Evolutionary conservation across 2,888 invertebrate genomes (phyloP).

Genomic region (Lasioglossum lativentre): DNA sequence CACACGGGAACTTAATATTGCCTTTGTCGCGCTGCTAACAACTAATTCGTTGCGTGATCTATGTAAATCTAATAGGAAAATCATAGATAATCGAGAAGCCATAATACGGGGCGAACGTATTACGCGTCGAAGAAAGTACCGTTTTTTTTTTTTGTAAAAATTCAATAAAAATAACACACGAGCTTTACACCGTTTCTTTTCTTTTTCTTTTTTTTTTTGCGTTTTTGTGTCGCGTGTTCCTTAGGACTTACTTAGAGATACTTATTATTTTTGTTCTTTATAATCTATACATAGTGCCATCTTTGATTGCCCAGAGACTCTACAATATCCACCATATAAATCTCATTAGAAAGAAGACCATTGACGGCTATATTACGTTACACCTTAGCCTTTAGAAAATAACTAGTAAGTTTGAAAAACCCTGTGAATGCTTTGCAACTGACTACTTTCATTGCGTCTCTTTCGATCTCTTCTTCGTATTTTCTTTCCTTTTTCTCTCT

Average conservation of each 20-base stretch:
- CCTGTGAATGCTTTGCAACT: constrained; percentile 75
- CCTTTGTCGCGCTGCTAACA: constrained; percentile 36
- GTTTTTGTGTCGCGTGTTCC: constrained; percentile 33
- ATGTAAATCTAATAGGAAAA: constrained; percentile 57
- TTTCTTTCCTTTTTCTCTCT: neutral
- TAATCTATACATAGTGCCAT: constrained; percentile 72
- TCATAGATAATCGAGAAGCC: constrained; percentile 38
- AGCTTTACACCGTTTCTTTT: constrained; percentile 44
- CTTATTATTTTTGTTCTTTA: constrained; percentile 40
- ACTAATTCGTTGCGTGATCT: constrained; percentile 62
- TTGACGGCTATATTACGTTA: constrained; percentile 68
- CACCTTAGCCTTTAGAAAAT: constrained; percentile 71
- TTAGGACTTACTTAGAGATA: constrained; percentile 67
- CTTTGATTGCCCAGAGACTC: constrained; percentile 73
- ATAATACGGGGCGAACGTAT: constrained; percentile 24
- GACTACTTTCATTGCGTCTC: constrained; percentile 66
- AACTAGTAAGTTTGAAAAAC: constrained; percentile 75
- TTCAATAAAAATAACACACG: constrained; percentile 55
- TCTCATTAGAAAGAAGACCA: constrained; percentile 72
- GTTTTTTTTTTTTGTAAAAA: constrained; percentile 29
- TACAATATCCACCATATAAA: constrained; percentile 63
- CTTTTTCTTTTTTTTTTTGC: neutral
- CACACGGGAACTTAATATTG: constrained; percentile 47
- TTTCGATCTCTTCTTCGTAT: neutral
- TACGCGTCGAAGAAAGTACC: constrained; percentile 13